These are phyloP conservation scores for Nothocercus julius DNA, from an alignment of 2,113 vertebrate species.

Conservation along the genomic window DNA sequence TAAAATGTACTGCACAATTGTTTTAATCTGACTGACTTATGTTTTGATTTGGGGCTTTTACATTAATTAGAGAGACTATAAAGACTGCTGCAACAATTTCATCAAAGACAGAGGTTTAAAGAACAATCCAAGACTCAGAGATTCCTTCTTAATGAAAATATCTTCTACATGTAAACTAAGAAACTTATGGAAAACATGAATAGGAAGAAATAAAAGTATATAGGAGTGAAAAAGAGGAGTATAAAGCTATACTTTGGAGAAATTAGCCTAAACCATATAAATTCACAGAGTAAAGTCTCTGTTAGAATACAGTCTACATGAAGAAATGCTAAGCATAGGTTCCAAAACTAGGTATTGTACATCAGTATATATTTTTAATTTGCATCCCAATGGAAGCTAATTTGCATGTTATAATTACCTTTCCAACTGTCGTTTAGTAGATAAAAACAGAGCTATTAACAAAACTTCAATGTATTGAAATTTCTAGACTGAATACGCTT, in stretches of 20 bases:
- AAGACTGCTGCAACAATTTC: constrained; percentile 12
- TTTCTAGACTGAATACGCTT: constrained; percentile 69
- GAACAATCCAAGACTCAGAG: not conserved
- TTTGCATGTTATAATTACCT: constrained; percentile 78
- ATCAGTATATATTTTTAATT: constrained; percentile 56
- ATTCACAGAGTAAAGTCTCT: not conserved
- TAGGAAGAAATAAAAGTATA: not conserved
- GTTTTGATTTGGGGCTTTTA: constrained; percentile 32
- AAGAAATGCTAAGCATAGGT: not conserved
- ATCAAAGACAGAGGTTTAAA: constrained; percentile 54
- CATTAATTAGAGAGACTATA: constrained; percentile 53
- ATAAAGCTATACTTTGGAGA: not conserved
- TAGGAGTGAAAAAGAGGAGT: not conserved
- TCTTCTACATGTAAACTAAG: not conserved
- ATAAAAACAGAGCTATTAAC: constrained; percentile 71
- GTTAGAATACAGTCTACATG: not conserved
- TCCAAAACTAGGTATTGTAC: constrained; percentile 11
- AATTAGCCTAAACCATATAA: not conserved
- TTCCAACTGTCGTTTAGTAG: constrained; percentile 65
- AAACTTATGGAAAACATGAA: not conserved
- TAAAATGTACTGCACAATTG: constrained; percentile 33
- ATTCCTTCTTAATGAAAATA: constrained; percentile 8
- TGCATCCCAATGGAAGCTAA: constrained; percentile 55
- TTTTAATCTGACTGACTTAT: constrained; percentile 51
- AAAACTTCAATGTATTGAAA: constrained; percentile 58